A percentile compares a stretch with the other conserved stretches of the same genome.
phyloP scores from a whole-genome alignment of 1,140 invertebrate species.

The Gryllus bimaculatus region DNA sequence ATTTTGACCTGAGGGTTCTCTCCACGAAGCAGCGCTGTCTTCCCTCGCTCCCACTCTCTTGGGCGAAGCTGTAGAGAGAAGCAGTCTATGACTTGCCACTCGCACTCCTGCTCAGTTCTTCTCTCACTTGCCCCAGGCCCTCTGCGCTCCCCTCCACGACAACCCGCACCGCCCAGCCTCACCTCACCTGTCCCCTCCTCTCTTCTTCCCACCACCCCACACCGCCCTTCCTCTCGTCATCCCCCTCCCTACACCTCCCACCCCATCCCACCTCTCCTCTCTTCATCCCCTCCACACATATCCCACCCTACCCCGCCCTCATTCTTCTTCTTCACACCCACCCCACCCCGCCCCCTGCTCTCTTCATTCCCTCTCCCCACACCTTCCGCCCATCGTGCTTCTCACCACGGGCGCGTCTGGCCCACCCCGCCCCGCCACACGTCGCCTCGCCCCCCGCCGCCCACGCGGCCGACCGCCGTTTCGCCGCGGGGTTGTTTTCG shows the following conservation, averaged over 20 bases:
- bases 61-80: too few relatives aligned
- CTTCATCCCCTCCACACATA: too few relatives aligned
- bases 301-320: too few relatives aligned
- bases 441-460: background rate
- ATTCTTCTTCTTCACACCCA: background rate
- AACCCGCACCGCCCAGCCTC: background rate
- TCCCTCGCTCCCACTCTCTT: too few relatives aligned
- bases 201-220: background rate
- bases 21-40: too few relatives aligned
- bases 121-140: background rate
- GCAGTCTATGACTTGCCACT: too few relatives aligned
- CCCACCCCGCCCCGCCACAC: background rate
- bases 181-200: too few relatives aligned
- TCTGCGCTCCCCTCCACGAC: background rate
- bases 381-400: background rate
- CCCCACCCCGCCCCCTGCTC: too few relatives aligned
- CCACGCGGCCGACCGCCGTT: background rate
- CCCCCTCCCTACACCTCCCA: too few relatives aligned
- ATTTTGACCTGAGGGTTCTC: too few relatives aligned
- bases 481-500: background rate
- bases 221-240: background rate
- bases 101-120: too few relatives aligned
- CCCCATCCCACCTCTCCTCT: background rate
- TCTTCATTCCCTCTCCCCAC: background rate
- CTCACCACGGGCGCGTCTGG: background rate